phyloP scores from a whole-genome alignment of 2,113 vertebrate species.

The Eleginops maclovinus region DNA sequence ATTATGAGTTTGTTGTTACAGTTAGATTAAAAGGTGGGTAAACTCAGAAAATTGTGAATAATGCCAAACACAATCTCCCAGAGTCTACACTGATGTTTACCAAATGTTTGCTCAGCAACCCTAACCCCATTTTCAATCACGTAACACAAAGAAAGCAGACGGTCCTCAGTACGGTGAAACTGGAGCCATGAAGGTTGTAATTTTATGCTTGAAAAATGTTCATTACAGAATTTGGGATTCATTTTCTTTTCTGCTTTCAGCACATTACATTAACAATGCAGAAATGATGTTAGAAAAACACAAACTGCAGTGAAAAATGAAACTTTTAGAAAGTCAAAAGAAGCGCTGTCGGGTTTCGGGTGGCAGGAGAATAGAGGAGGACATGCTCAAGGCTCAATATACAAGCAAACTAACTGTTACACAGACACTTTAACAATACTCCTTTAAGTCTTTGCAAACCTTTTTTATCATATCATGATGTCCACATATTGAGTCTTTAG shows the following conservation, averaged over 20 bases:
- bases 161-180: not conserved
- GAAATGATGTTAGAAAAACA: not conserved
- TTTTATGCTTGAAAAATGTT: not conserved
- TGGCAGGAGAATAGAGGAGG: not conserved
- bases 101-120: no score
- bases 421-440: not conserved
- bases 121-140: no score
- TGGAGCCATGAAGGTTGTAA: not conserved
- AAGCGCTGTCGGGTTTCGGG: not conserved
- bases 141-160: not conserved
- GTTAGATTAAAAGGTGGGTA: not conserved
- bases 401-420: not conserved
- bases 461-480: not conserved
- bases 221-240: not conserved
- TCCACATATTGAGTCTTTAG: not conserved
- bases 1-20: not conserved
- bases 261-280: not conserved
- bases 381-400: slow-evolving; percentile 17
- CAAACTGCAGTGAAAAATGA: no score
- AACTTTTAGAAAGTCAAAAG: not conserved
- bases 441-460: not conserved
- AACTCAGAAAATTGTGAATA: no score
- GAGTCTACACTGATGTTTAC: not conserved
- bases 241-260: not conserved
- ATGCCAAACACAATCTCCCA: not conserved